Base-by-base conservation (phyloP, 2,113 vertebrate species). In the Hippocampus comes region DNA sequence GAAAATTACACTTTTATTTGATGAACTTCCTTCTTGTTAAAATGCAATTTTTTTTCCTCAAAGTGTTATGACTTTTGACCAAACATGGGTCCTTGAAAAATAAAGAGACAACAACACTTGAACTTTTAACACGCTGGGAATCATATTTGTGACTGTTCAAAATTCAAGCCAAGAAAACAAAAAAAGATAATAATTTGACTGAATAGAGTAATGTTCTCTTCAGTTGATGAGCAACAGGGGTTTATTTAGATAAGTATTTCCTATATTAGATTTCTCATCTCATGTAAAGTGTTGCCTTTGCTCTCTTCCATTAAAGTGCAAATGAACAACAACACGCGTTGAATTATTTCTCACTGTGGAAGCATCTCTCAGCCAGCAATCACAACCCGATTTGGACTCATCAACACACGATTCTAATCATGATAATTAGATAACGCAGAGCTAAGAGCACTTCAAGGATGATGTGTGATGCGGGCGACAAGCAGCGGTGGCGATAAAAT, bases 291-390 rank as follows among this genome's bases (percentile, higher is more conserved):
- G 65, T 66, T 77, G 79, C 63, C 18, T 77, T 84, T 77, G 64
- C 77, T 78, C 74, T 17, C 59, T 80, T 82, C 72, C 15, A 73
- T 87, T 78, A 65, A 77, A 80, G 72, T 76, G 74, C 73, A 81
- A 76, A 81, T 76, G 11, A 79, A 75, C 18, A 48, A 48, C 68
- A 48, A 71, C 67, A 34, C 55, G 48, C 41, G 73, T 34, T 34
- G 63, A 64, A 30, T 79, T n/a, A 71, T 80, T 75, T 79, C 64
- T 43, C 67, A 23, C 8, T 11, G 43, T 65, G 30, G 56, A 56
- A 77, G 77, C 14, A 21, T 65, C 49, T 78, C 59, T 60, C 38
- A 71, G 27, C 17, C 15, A 1, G n/a, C 20, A 51, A 46, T 61
- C 27, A 49, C 68, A 34, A 67, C 65, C 71, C 17, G 20, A 53